Base-by-base conservation (phyloP, 2,888 invertebrate species). In the Agonopterix heracliana region DNA sequence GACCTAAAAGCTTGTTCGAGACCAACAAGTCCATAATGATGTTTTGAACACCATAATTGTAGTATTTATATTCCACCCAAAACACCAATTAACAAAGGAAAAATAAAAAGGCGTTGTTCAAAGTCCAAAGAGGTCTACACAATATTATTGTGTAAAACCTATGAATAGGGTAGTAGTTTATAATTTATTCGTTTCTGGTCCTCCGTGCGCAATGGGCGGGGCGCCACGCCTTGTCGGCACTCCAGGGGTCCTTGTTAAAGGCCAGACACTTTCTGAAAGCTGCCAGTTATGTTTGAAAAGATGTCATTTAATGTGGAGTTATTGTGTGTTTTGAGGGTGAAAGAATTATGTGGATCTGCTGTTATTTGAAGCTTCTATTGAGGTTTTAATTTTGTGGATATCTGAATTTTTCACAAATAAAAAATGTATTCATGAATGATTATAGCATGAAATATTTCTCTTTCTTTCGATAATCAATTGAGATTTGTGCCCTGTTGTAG, bases 241-340 rank as follows among this genome's bases (percentile, higher is more conserved):
- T 57, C 57, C 75, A 65, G 79, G 81, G 70, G 67, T 66, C 66
- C 77, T 73, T 66, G 69, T 78, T 81, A 79, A 70, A 62, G 68
- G 63, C 51, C 53, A 57, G 58, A 60, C 56, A 56, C 50, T 54
- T 55, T 54, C 47, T 52, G 43, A 49, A 57, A 56, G 54, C 56
- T 60, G 63, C 60, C 64, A 62, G 50, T 14, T 36, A 41, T 13
- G 45, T 26, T n/a, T 46, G 40, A 48, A 51, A 34, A 40, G 47
- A 14, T 45, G 41, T 50, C 41, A 47, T 12, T 43, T 35, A 35
- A 14, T 13, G 35, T 44, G 34, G 13, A 7, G 43, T 10, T 43
- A 36, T 46, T 46, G 46, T 40, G 12, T 35, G 26, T 17, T 44
- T 14, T 10, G 34, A n/a, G 8, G 13, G 44, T 10, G 12, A 44